Evolutionary conservation across 2,113 vertebrate genomes (phyloP).

Genomic region (Menura novaehollandiae): DNA sequence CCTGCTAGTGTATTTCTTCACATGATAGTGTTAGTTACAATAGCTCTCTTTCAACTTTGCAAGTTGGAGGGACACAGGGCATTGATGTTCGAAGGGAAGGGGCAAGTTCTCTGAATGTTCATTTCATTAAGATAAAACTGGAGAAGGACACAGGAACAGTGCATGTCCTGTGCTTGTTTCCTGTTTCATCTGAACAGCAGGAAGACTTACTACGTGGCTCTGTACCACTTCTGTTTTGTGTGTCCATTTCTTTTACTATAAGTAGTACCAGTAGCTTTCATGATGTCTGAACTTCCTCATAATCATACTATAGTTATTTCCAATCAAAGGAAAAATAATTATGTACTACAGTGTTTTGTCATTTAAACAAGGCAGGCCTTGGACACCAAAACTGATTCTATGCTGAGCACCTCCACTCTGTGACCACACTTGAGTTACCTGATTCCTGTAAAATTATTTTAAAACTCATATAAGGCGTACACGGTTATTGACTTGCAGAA

Average conservation of each 20-base stretch:
- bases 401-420: background rate
- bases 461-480: background rate
- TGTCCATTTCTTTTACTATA: background rate
- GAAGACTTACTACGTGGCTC: background rate
- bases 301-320: background rate
- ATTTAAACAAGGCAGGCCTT: background rate
- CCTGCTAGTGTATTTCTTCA: background rate
- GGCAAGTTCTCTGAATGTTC: background rate
- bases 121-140: background rate
- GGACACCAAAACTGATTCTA: background rate
- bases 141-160: background rate
- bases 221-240: background rate
- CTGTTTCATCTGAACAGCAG: background rate
- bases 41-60: background rate
- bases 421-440: background rate
- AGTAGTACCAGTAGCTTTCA: background rate
- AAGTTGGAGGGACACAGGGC: background rate
- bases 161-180: background rate
- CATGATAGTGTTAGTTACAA: background rate
- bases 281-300: background rate
- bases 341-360: background rate
- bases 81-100: background rate
- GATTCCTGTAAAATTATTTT: background rate
- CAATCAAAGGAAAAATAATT: background rate
- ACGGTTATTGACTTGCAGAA: background rate